Evolutionary conservation across 2,888 invertebrate genomes (phyloP).

Genomic region (Emmelina monodactyla): DNA sequence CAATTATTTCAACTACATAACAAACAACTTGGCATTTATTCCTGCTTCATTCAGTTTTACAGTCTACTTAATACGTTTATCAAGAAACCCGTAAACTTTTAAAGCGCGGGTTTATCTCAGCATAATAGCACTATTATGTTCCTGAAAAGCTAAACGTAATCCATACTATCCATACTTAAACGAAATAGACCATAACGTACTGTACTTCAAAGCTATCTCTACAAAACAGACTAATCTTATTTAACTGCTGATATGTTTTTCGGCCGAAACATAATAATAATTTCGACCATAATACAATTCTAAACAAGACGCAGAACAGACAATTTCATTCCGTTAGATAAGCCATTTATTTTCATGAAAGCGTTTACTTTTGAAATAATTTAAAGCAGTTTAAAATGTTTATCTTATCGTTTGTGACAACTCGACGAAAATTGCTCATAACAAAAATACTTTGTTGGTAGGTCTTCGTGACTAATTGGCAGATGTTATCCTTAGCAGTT

Average conservation of each 20-base stretch:
- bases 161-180: not conserved
- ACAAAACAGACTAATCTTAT: not conserved
- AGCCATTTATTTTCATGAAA: no score
- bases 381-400: no score
- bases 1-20: no score
- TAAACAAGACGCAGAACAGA: no score
- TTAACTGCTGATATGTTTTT: slow-evolving; percentile 1
- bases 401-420: no score
- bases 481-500: not conserved
- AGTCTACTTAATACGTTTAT: not conserved
- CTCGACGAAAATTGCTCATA: no score
- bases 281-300: not conserved
- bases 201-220: not conserved
- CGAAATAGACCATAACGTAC: not conserved
- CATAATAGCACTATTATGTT: not conserved
- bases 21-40: not conserved
- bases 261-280: not conserved
- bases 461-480: slow-evolving; percentile 1
- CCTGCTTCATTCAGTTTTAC: not conserved
- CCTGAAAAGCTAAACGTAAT: not conserved
- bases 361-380: no score
- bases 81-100: not conserved
- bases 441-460: no score
- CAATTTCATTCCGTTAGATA: no score
- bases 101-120: not conserved